Evolutionary conservation across 2,888 invertebrate species (phyloP).

Genomic region (Tiphia femorata): DNA sequence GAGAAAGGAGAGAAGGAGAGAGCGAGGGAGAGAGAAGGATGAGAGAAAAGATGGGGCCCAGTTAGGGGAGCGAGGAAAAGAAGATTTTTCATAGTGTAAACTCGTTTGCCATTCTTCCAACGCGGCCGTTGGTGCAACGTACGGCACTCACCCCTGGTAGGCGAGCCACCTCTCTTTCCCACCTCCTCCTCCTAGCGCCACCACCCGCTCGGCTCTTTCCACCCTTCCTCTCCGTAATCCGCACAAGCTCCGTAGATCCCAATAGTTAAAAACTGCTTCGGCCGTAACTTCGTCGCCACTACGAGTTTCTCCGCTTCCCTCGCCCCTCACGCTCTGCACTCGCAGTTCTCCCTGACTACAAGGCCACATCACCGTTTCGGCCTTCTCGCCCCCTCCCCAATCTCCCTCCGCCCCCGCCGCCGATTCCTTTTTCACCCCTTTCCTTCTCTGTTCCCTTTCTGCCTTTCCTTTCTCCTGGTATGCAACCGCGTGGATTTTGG

Average conservation of each 20-base stretch:
- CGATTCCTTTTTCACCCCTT: conserved; percentile 3
- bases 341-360: background rate
- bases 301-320: background rate
- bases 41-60: no score
- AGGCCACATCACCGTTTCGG: no score
- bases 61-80: conserved; percentile 9
- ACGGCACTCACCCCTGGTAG: conserved; percentile 6
- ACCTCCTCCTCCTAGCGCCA: conserved; percentile 6
- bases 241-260: conserved; percentile 25
- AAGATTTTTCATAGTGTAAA: conserved; percentile 21
- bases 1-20: conserved; percentile 1
- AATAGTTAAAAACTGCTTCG: conserved; percentile 38
- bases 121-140: conserved; percentile 35
- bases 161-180: conserved; percentile 8
- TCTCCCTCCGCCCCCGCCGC: conserved; percentile 3
- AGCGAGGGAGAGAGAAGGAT: conserved; percentile 16
- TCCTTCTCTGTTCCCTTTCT: conserved; percentile 9
- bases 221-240: conserved; percentile 24
- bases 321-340: background rate
- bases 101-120: conserved; percentile 33
- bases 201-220: conserved; percentile 3
- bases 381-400: no score
- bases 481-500: conserved; percentile 40
- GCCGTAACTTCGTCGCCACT: conserved; percentile 15
- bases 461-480: conserved; percentile 4